These are phyloP conservation scores for Ammospiza nelsoni DNA, from an alignment of 2,113 vertebrate species.

Conservation along the genomic window DNA sequence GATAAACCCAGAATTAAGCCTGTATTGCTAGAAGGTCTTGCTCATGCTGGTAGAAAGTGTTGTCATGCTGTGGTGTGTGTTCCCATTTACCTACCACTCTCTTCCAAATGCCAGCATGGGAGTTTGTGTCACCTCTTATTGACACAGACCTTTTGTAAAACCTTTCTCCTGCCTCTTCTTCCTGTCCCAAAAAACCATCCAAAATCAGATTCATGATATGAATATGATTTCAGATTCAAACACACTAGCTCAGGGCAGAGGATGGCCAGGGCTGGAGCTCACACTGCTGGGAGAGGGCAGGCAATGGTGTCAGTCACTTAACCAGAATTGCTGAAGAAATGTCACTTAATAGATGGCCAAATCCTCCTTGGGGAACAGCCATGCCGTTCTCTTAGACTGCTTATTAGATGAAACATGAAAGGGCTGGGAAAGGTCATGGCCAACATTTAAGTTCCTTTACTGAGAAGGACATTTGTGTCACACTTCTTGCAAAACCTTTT, in stretches of 20 bases:
- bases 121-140: not conserved
- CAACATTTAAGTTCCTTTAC: not conserved
- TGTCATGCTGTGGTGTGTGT: fast-evolving
- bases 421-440: not conserved
- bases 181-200: fast-evolving
- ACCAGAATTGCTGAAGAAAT: not conserved
- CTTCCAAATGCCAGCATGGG: not conserved
- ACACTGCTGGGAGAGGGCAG: not conserved
- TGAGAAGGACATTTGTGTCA: not conserved
- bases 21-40: not conserved
- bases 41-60: not conserved
- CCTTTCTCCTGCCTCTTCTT: not conserved
- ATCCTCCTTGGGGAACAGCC: not conserved
- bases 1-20: not conserved
- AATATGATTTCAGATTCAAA: not conserved
- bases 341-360: not conserved
- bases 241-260: not conserved
- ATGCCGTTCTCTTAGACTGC: not conserved
- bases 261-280: not conserved
- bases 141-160: not conserved
- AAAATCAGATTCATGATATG: not conserved
- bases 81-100: not conserved
- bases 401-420: not conserved
- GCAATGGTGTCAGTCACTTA: not conserved
- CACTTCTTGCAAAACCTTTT: not conserved